Evolutionary conservation across 2,113 vertebrate genomes (phyloP).

Genomic region (Notothenia rossii): DNA sequence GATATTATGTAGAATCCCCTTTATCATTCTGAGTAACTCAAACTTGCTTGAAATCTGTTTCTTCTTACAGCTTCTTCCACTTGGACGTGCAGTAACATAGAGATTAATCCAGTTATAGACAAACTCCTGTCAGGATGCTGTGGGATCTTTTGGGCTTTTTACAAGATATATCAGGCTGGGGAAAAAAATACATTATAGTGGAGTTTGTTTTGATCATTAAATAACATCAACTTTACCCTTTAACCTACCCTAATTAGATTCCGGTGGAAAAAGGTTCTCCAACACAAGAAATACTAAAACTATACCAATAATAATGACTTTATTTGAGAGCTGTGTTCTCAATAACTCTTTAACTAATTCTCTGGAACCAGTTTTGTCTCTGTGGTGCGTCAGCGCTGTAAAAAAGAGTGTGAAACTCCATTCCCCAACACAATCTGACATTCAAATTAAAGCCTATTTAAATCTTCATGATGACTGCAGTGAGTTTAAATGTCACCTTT

Average conservation of each 20-base stretch:
- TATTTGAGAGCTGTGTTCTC: background rate
- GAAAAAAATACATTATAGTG: too few relatives aligned
- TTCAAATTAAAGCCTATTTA: constrained; percentile 13
- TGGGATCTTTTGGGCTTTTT: too few relatives aligned
- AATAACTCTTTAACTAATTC: background rate
- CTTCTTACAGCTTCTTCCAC: background rate
- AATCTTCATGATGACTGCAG: background rate
- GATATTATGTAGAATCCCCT: background rate
- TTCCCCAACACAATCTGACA: background rate
- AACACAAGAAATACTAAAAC: background rate
- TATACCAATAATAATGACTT: background rate
- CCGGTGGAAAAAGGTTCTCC: background rate
- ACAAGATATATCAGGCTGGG: too few relatives aligned
- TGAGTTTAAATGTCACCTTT: constrained; percentile 26
- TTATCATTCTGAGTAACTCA: background rate
- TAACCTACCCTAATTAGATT: background rate
- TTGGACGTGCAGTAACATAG: background rate
- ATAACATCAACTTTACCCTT: background rate
- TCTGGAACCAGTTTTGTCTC: background rate
- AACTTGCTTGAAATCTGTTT: background rate
- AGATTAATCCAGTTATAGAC: background rate
- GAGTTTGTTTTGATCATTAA: too few relatives aligned
- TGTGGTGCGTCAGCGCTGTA: background rate
- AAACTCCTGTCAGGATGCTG: background rate
- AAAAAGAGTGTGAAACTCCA: background rate